Conservation (phyloP, 2,113 vertebrate genomes). For the Empidonax traillii region DNA sequence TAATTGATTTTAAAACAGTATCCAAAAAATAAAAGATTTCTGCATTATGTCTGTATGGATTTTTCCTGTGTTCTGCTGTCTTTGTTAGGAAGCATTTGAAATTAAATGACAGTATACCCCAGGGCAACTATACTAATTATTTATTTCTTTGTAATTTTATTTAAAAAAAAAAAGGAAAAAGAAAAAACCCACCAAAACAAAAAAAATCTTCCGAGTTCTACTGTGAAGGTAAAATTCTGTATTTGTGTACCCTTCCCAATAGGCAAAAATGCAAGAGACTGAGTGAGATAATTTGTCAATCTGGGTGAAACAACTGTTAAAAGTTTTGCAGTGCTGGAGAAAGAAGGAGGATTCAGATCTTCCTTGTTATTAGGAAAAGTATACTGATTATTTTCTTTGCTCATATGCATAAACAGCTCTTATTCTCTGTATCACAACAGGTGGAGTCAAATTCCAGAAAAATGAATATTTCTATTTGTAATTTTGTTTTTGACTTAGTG, state of each 20-base stretch:
- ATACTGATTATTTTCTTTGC: not conserved
- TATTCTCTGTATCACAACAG: not conserved
- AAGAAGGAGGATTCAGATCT: not conserved
- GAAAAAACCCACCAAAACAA: not conserved
- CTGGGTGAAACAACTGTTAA: not conserved
- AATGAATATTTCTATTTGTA: not conserved
- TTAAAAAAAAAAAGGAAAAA: not conserved
- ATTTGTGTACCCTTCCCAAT: not conserved
- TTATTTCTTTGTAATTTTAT: not conserved
- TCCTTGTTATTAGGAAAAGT: not conserved
- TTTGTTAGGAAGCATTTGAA: conserved; percentile 27
- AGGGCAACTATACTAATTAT: not conserved
- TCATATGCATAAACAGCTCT: not conserved
- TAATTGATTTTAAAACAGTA: conserved; percentile 60
- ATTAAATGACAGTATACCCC: not conserved
- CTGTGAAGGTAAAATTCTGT: not conserved
- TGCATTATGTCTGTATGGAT: conserved; percentile 3
- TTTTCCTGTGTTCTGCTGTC: not conserved
- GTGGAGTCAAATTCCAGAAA: not conserved
- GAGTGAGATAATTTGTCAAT: not conserved
- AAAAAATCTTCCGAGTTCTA: not conserved
- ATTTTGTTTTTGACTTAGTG: not conserved
- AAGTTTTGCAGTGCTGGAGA: not conserved
- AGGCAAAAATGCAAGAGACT: not conserved
- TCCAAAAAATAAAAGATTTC: not conserved